These are phyloP conservation scores for Trinectes maculatus DNA, from an alignment of 2,113 vertebrate genomes.

Conservation along the genomic window DNA sequence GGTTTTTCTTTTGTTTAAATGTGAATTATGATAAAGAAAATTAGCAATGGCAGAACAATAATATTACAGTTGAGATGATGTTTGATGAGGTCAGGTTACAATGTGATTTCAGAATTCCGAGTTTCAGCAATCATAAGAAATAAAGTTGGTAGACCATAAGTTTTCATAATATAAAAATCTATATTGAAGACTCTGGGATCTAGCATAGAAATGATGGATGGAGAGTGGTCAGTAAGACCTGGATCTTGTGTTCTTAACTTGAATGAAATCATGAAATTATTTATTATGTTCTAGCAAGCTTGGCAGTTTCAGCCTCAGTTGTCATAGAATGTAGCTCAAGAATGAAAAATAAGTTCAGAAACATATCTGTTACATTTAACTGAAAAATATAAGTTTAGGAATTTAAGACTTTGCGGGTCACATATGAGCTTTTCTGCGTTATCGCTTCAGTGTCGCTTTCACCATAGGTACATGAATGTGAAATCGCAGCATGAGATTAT, in stretches of 20 bases:
- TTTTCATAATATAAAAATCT: not conserved
- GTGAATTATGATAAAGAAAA: not conserved
- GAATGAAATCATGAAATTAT: constrained; percentile 36
- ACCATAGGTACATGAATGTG: constrained; percentile 20
- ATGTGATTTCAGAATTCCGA: not conserved
- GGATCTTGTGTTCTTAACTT: constrained; percentile 37
- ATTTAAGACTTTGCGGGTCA: constrained; percentile 8
- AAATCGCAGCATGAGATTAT: constrained; percentile 33
- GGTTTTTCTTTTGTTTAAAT: not conserved
- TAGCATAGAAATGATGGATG: constrained; percentile 36
- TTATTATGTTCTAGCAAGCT: constrained; percentile 17
- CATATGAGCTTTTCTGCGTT: constrained; percentile 8
- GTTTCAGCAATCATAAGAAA: constrained; percentile 17
- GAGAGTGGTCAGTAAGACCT: constrained; percentile 24
- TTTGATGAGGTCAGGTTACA: not conserved
- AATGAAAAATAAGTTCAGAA: not conserved
- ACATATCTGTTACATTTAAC: not conserved
- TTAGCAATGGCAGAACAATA: not conserved
- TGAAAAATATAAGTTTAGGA: constrained; percentile 7
- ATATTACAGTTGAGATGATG: constrained; percentile 1
- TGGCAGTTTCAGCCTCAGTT: constrained; percentile 5
- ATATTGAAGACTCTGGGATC: not conserved
- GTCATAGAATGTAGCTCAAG: not conserved
- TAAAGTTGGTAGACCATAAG: not conserved
- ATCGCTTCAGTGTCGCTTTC: constrained; percentile 16